phyloP scores from a whole-genome alignment of 2,888 invertebrate species.

The Tenthredo livida region DNA sequence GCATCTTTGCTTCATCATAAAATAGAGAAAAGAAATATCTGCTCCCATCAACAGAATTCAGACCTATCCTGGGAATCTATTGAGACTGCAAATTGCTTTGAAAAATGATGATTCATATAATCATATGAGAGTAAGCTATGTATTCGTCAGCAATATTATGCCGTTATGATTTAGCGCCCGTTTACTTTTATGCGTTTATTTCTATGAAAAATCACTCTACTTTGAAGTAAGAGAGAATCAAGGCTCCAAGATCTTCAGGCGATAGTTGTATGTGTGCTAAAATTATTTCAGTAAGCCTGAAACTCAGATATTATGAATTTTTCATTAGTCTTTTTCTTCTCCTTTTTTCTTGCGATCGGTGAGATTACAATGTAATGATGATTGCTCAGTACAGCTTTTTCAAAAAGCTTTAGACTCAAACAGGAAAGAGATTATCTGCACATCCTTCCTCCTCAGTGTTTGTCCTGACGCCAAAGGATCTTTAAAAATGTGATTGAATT shows the following conservation, averaged over 20 bases:
- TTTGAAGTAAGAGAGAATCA: background rate
- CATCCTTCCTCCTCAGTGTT: slow-evolving; percentile 40
- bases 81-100: background rate
- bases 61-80: background rate
- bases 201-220: background rate
- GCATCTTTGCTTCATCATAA: background rate
- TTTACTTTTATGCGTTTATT: background rate
- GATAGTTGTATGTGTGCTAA: background rate
- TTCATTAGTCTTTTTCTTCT: too few relatives aligned
- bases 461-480: slow-evolving; percentile 6
- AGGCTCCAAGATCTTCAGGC: background rate
- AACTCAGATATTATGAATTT: background rate
- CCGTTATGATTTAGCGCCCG: background rate
- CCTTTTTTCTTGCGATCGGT: too few relatives aligned
- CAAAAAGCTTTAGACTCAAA: background rate
- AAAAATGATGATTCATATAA: slow-evolving; percentile 1
- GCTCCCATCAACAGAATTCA: background rate
- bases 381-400: background rate
- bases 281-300: too few relatives aligned
- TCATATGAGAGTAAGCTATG: slow-evolving; percentile 32
- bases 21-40: background rate
- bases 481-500: background rate
- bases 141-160: slow-evolving; percentile 33
- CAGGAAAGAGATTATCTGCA: background rate
- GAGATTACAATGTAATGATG: background rate